Base-by-base conservation (phyloP, 2,113 vertebrate genomes). In the Nothoprocta pentlandii region DNA sequence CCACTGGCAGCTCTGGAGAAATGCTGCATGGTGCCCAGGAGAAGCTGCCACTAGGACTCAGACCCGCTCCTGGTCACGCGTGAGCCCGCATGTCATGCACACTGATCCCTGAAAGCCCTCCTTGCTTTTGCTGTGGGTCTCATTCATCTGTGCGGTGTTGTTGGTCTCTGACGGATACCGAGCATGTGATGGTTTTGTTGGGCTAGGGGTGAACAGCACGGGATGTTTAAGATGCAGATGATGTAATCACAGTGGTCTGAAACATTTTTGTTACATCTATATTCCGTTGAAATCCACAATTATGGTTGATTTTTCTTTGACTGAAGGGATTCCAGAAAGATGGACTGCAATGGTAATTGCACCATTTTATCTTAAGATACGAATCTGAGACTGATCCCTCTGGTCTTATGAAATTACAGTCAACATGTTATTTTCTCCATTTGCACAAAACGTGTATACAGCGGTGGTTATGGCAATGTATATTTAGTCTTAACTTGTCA, bases 251-350 rank as follows among this genome's bases (percentile, higher is more conserved):
- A 34, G 96, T 8, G 96, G 97, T 96, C 83, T 94, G 95, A 94
- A 94, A 93, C 95, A 88, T 96, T 96, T 95, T 93, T 97, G 93
- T 92, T 96, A 61, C 96, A 73, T 95, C 93, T 92, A 94, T 96
- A 90, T 95, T 96, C 96, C 94, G 77, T 34, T 85, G 39, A 92
- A 97, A 96, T 97, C 94, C 94, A 88, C 97, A 97, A 97, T 98
- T 97, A 95, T 87, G 95, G 98, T 95, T 95, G 96, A 96, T 34
- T 91, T 97, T 82, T 96, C 95, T 96, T 83, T 76, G 87, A 97
- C 91, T 98, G 97, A 98, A 98, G 98, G 93, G 58, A 76, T 84
- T 97, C 98, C 98, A 98, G 95, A 95, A 96, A 96, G 97, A 97
- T 97, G 97, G 96, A 92, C 96, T 59, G 95, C 93, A 87, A 87